These are phyloP conservation scores for Meteorus colon DNA, from an alignment of 2,888 invertebrate species.

Conservation along the genomic window DNA sequence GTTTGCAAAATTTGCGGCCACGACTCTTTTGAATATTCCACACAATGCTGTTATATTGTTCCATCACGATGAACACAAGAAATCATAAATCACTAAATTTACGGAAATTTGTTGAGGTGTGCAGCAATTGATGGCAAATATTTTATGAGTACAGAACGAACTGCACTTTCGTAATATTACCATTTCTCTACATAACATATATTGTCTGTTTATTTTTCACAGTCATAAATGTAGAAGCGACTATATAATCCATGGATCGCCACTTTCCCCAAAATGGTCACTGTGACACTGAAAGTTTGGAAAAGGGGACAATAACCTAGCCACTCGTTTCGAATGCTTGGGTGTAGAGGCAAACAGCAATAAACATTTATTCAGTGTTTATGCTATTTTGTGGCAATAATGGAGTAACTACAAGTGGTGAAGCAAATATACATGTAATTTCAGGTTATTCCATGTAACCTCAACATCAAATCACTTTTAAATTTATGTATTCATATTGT, in stretches of 20 bases:
- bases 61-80: conserved; percentile 49
- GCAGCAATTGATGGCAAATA: conserved; percentile 4
- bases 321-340: not conserved
- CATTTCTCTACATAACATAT: not conserved
- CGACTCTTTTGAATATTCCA: conserved; percentile 53
- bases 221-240: conserved; percentile 33
- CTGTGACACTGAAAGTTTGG: not conserved
- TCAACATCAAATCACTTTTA: not conserved
- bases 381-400: conserved; percentile 54
- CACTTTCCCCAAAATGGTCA: conserved; percentile 20
- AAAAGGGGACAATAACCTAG: conserved; percentile 5
- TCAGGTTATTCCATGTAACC: not conserved
- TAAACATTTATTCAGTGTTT: conserved; percentile 57
- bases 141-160: not conserved
- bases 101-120: conserved; percentile 59
- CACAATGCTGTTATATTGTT: conserved; percentile 47
- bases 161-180: not conserved
- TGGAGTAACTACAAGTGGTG: conserved; percentile 39
- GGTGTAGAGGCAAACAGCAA: conserved; percentile 23
- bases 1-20: conserved; percentile 63
- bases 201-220: not conserved
- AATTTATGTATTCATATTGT: not conserved
- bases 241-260: not conserved
- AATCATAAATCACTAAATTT: conserved; percentile 63
- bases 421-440: not conserved